Evolutionary conservation across 2,113 vertebrate genomes (phyloP).

Genomic region (Varanus komodoensis): DNA sequence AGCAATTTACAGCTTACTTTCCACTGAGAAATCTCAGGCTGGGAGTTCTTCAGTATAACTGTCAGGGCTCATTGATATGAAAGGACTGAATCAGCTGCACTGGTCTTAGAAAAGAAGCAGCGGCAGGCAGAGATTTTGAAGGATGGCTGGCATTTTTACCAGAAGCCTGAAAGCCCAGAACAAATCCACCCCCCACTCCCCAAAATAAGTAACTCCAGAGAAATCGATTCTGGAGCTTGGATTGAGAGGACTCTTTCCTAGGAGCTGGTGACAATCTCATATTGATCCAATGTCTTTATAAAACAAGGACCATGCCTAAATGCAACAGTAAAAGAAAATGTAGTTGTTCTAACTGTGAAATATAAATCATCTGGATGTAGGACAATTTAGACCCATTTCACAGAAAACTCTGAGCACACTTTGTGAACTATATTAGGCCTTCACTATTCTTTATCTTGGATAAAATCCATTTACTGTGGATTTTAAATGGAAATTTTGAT

Average conservation of each 20-base stretch:
- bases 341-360: neutral
- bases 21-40: neutral
- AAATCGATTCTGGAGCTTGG: no score
- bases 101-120: neutral
- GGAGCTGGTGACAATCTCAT: no score
- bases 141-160: neutral
- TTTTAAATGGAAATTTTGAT: constrained; percentile 7
- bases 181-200: no score
- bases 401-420: neutral
- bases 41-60: neutral
- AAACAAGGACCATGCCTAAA: neutral
- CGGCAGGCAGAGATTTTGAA: neutral
- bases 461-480: neutral
- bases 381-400: neutral
- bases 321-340: neutral
- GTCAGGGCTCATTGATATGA: neutral
- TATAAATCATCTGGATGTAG: constrained; percentile 20
- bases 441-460: constrained; percentile 22
- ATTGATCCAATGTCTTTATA: no score
- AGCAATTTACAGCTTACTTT: no score
- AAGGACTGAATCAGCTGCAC: neutral
- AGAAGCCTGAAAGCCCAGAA: neutral
- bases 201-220: no score
- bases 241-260: no score
- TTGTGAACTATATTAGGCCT: constrained; percentile 29